Conservation (phyloP, 2,797 vertebrate species). For the Coregonus ussuriensis region DNA sequence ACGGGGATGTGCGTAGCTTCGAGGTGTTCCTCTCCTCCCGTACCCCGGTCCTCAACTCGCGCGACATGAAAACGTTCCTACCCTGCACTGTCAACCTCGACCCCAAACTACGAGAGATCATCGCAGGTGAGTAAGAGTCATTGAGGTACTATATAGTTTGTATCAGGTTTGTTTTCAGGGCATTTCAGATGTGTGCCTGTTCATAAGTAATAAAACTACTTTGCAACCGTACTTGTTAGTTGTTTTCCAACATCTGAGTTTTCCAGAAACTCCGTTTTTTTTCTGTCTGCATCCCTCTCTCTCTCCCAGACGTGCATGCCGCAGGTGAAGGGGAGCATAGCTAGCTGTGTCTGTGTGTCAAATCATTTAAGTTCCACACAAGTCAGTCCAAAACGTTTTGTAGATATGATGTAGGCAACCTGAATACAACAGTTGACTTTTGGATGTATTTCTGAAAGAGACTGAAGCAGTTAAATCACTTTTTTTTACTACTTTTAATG, state of each 20-base stretch:
- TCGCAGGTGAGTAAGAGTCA: slow-evolving; percentile 78
- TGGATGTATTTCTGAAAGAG: neutral
- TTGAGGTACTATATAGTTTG: too few species aligned
- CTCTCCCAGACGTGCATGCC: neutral
- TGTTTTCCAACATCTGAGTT: too few species aligned
- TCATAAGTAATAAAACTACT: too few species aligned
- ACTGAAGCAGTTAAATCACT: neutral
- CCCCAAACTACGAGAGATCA: slow-evolving; percentile 96
- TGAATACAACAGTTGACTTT: neutral
- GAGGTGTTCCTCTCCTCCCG: slow-evolving; percentile 96
- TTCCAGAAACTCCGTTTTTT: too few species aligned
- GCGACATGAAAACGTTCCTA: slow-evolving; percentile 92
- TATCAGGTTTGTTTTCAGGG: too few species aligned
- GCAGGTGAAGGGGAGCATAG: neutral
- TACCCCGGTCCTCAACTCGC: slow-evolving; percentile 87
- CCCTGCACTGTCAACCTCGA: slow-evolving; percentile 98
- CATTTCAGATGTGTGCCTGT: too few species aligned
- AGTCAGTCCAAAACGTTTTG: neutral
- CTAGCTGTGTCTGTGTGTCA: neutral
- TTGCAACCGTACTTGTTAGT: too few species aligned
- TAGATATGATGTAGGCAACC: neutral
- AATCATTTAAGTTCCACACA: neutral
- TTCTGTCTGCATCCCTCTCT: neutral
- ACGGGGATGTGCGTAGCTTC: slow-evolving; percentile 91
- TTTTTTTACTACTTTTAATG: neutral